Percentiles rank a stretch among this genome's conserved stretches.
Conservation (phyloP, 2,888 invertebrate species). For the Mythimna pallens region DNA sequence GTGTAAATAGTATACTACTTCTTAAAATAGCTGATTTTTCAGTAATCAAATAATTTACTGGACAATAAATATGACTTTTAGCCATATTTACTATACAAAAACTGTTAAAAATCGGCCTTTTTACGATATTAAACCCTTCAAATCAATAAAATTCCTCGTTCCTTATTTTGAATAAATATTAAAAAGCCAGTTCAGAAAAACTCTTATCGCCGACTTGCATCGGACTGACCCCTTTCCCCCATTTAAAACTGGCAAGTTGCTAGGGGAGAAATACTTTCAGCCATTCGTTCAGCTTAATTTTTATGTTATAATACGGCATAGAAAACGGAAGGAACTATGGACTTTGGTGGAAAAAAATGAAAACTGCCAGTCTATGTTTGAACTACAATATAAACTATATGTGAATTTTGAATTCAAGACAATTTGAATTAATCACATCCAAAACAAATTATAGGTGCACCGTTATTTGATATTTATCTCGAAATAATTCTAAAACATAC, state of each 20-base stretch:
- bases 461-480: no score
- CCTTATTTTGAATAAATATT: constrained; percentile 1
- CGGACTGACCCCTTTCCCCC: constrained; percentile 26
- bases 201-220: constrained; percentile 15
- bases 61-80: no score
- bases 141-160: no score
- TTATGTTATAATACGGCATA: neutral
- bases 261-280: constrained; percentile 14
- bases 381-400: no score
- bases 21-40: no score
- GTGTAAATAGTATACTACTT: neutral
- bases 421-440: no score
- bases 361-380: neutral
- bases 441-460: no score
- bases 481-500: no score
- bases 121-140: neutral
- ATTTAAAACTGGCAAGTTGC: constrained; percentile 32
- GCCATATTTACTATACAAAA: no score
- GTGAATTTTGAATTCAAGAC: no score
- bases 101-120: neutral
- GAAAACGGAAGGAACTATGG: neutral
- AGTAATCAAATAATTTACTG: no score
- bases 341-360: neutral
- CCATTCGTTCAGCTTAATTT: neutral
- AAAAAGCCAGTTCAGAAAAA: neutral